Evolutionary conservation across 2,113 vertebrate genomes (phyloP).

Genomic region (Nothobranchius kuhntae): DNA sequence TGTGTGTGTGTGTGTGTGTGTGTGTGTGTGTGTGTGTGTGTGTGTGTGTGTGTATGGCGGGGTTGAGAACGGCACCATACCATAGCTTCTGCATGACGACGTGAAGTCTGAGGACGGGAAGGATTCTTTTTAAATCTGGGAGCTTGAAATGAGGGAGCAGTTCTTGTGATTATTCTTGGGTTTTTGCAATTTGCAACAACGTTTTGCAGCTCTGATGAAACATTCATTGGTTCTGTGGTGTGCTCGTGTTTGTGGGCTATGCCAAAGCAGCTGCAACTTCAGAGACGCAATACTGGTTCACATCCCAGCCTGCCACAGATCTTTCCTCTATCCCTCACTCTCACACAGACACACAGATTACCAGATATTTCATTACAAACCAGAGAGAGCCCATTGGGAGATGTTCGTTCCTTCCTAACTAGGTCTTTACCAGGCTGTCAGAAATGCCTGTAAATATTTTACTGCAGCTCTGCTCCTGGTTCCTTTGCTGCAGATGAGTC

Average conservation of each 20-base stretch:
- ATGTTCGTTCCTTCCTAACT: conserved; percentile 14
- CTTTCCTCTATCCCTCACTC: conserved; percentile 6
- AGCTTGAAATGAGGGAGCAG: conserved; percentile 17
- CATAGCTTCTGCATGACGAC: conserved; percentile 7
- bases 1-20: neutral
- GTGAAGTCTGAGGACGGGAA: neutral
- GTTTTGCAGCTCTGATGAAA: conserved; percentile 48
- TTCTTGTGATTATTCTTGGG: conserved; percentile 27
- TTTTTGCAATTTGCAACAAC: conserved; percentile 52
- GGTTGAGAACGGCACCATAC: neutral
- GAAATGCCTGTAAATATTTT: conserved; percentile 40
- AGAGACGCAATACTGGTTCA: conserved; percentile 27
- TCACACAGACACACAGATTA: neutral
- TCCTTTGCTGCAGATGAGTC: conserved; percentile 42
- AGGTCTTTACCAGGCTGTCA: conserved; percentile 12
- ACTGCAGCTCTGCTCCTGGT: conserved; percentile 44
- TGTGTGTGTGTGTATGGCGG: neutral
- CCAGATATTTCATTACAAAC: conserved; percentile 4
- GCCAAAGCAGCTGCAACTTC: conserved; percentile 34
- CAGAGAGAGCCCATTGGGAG: conserved; percentile 1
- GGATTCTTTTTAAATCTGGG: conserved; percentile 12
- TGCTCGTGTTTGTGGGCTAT: conserved; percentile 21
- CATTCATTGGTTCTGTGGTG: conserved; percentile 37
- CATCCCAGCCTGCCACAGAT: conserved; percentile 17
- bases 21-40: no score